phyloP scores from a whole-genome alignment of 2,797 vertebrate genomes.

The Tauraco hartlaubi region DNA sequence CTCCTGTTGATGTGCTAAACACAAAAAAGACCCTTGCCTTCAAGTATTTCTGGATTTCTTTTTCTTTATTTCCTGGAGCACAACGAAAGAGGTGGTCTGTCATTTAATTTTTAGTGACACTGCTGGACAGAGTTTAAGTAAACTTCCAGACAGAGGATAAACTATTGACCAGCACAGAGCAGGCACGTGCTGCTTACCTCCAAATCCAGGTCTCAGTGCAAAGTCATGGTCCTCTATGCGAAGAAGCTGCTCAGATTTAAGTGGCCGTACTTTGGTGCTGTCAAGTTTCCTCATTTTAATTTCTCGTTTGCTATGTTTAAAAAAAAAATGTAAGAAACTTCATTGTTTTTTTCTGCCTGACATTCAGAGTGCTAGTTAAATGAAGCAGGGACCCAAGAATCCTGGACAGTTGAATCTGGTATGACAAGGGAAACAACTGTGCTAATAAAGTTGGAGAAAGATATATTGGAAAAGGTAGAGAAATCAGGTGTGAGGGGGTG shows the following conservation, averaged over 20 bases:
- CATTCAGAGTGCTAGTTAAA: neutral
- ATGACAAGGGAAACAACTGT: neutral
- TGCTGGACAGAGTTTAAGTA: neutral
- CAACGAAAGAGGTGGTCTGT: neutral
- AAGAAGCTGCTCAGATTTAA: slow-evolving; percentile 90
- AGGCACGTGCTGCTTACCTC: slow-evolving; percentile 80
- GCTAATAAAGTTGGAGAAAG: neutral
- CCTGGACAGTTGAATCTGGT: neutral
- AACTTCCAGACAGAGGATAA: neutral
- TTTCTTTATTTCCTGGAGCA: neutral
- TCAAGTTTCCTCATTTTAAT: slow-evolving; percentile 86
- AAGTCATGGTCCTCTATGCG: slow-evolving; percentile 93
- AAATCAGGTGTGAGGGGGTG: neutral
- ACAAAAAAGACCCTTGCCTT: neutral
- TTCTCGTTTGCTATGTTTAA: slow-evolving; percentile 65
- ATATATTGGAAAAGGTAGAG: neutral
- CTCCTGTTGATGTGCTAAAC: neutral
- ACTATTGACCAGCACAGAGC: neutral
- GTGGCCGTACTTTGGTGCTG: slow-evolving; percentile 87
- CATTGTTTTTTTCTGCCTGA: neutral
- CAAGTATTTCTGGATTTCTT: neutral
- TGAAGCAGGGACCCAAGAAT: neutral
- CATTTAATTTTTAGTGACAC: neutral
- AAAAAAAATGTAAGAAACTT: neutral
- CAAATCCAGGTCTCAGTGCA: slow-evolving; percentile 92